phyloP scores from a whole-genome alignment of 1,140 invertebrate genomes.

The Hylyphantes graminicola region DNA sequence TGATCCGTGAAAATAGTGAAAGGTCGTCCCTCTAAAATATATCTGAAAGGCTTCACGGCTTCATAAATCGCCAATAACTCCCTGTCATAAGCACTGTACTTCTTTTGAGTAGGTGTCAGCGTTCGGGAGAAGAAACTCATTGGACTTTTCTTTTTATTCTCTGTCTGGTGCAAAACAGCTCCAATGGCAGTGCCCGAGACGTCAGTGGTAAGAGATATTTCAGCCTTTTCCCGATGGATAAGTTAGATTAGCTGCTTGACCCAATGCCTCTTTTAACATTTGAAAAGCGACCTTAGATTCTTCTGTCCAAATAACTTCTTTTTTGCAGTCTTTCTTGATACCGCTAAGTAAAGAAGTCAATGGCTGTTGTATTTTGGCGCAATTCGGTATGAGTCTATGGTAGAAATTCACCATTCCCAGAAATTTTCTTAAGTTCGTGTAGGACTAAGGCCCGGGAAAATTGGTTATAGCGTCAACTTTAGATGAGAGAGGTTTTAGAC shows the following conservation, averaged over 20 bases:
- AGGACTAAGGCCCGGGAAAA: slow-evolving; percentile 64
- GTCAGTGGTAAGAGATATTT: neutral
- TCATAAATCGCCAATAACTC: slow-evolving; percentile 63
- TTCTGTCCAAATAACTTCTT: slow-evolving; percentile 52
- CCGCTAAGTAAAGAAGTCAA: slow-evolving; percentile 63
- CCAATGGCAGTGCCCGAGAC: slow-evolving; percentile 36
- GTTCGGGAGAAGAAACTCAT: no score
- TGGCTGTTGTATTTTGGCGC: no score
- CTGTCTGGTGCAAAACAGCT: no score
- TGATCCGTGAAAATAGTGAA: no score
- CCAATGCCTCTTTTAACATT: slow-evolving; percentile 65
- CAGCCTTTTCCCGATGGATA: slow-evolving; percentile 19
- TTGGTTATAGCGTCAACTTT: no score
- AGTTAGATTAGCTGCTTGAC: slow-evolving; percentile 22
- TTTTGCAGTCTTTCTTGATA: neutral
- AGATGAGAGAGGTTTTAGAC: slow-evolving; percentile 27
- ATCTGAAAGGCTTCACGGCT: slow-evolving; percentile 64
- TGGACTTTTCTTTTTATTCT: no score
- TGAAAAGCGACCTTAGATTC: no score
- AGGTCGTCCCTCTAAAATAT: slow-evolving; percentile 63
- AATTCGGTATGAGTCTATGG: no score
- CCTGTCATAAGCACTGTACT: slow-evolving; percentile 57
- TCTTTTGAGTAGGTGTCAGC: no score
- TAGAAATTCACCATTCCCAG: no score
- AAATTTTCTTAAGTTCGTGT: slow-evolving; percentile 65